Base-by-base conservation (phyloP, 2,113 vertebrate genomes). In the Phaethon lepturus region DNA sequence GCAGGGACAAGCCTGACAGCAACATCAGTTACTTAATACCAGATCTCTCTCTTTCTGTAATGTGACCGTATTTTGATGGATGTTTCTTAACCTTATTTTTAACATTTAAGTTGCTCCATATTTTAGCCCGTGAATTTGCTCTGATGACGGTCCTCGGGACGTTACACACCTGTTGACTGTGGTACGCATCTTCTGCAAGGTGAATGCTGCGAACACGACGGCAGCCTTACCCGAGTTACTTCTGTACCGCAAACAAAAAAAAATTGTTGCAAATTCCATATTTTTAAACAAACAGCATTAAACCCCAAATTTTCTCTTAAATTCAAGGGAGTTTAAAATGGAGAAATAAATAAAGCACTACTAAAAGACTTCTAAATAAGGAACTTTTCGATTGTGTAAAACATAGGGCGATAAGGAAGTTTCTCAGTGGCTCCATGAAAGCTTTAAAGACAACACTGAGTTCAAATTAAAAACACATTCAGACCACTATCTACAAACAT, bases 61-160 rank as follows among this genome's bases (percentile, higher is more conserved):
- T 0, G 3, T 1, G 28, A 60, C n/a, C 1, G 0, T 17, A 2
- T 20, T 16, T 19, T 4, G 9, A 15, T 0, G 10, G 38, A 3
- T 4, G 5, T 6, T 40, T 40, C 11, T 28, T 8, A 68, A 50
- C 40, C 13, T 13, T 1, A 8, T 1, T 29, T 23, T 15, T 53
- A 74, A 52, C 42, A 7, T 17, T 60, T 13, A 28, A 31, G n/a
- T 6, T 5, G 55, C 58, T 75, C 18, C 49, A 2, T 9, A 1
- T 35, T 50, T 42, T 15, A n/a, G 18, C 18, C 2, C 3, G 13
- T 26, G 14, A 8, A 6, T 6, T 26, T 26, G 59, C 67, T 69
- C 38, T 58, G 44, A 17, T 33, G 31, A 3, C 56, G 25, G 4
- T n/a, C 83, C 5, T 7, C 40, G 17, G 55, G 52, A 23, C 1